Evolutionary conservation across 1,140 invertebrate genomes (phyloP).

Genomic region (Drosophila bifasciata): DNA sequence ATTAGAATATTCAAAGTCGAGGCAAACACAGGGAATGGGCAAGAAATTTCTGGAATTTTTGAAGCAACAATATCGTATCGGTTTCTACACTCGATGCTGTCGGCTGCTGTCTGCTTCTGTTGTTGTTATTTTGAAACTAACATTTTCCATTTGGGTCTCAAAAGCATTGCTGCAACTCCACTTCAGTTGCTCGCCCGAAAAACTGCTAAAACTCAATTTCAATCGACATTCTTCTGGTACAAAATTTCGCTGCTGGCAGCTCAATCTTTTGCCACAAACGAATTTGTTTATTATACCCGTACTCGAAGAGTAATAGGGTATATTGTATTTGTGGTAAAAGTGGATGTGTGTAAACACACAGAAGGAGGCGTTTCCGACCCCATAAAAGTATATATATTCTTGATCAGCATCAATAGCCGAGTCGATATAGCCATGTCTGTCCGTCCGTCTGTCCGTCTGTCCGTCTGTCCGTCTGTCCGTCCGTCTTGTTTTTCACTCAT

Average conservation of each 20-base stretch:
- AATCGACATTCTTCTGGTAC: conserved; percentile 9
- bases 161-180: conserved; percentile 10
- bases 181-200: not conserved
- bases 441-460: too few relatives aligned
- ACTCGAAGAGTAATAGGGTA: too few relatives aligned
- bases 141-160: conserved; percentile 8
- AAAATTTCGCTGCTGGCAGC: conserved; percentile 19
- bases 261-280: conserved; percentile 20
- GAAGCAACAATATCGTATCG: conserved; percentile 14
- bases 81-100: too few relatives aligned
- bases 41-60: conserved; percentile 22
- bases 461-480: too few relatives aligned
- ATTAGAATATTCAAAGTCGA: conserved; percentile 9
- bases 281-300: conserved; percentile 53
- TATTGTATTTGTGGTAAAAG: too few relatives aligned
- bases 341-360: too few relatives aligned
- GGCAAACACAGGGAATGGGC: not conserved
- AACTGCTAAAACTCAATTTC: not conserved
- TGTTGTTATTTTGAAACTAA: conserved; percentile 18
- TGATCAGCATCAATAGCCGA: too few relatives aligned
- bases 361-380: too few relatives aligned
- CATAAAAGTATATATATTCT: too few relatives aligned
- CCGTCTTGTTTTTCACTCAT: too few relatives aligned
- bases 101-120: not conserved
- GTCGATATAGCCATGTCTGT: too few relatives aligned